phyloP scores from a whole-genome alignment of 2,888 invertebrate genomes.

The Nymphalis urticae region DNA sequence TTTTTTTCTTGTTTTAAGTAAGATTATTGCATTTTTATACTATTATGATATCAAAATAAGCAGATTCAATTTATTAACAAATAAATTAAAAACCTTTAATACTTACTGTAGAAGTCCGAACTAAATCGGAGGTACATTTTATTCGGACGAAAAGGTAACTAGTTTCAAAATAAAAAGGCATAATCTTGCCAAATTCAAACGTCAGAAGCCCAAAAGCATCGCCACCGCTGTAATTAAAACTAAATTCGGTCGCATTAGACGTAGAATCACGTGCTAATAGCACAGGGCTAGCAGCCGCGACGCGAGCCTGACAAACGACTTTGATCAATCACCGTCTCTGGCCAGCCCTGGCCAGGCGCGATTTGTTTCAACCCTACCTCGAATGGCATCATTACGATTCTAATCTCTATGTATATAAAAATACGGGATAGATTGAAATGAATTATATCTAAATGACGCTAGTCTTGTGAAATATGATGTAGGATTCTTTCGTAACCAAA shows the following conservation, averaged over 20 bases:
- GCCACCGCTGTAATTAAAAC: slow-evolving; percentile 60
- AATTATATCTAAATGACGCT: slow-evolving; percentile 17
- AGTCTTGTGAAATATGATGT: slow-evolving; percentile 35
- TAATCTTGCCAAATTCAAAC: slow-evolving; percentile 17
- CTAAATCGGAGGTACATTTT: background rate
- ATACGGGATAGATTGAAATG: slow-evolving; percentile 7
- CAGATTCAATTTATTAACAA: background rate
- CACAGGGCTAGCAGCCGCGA: slow-evolving; percentile 72
- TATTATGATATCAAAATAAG: too few relatives aligned
- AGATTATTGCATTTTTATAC: background rate
- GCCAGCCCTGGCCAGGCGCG: slow-evolving; percentile 63
- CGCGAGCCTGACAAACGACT: slow-evolving; percentile 79
- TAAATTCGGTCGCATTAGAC: slow-evolving; percentile 72
- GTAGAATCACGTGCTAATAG: slow-evolving; percentile 77
- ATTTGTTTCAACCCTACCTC: slow-evolving; percentile 68
- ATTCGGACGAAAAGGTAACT: background rate
- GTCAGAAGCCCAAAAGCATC: slow-evolving; percentile 17
- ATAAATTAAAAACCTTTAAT: background rate
- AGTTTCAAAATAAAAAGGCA: slow-evolving; percentile 24
- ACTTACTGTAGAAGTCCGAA: too few relatives aligned
- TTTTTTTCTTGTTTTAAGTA: background rate
- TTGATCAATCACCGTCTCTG: slow-evolving; percentile 78
- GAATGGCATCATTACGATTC: slow-evolving; percentile 43
- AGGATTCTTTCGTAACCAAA: slow-evolving; percentile 25
- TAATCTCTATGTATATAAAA: slow-evolving; percentile 29